Percentiles rank a stretch among this genome's conserved stretches.
Conservation (phyloP, 2,888 invertebrate genomes). For the Salticus scenicus region DNA sequence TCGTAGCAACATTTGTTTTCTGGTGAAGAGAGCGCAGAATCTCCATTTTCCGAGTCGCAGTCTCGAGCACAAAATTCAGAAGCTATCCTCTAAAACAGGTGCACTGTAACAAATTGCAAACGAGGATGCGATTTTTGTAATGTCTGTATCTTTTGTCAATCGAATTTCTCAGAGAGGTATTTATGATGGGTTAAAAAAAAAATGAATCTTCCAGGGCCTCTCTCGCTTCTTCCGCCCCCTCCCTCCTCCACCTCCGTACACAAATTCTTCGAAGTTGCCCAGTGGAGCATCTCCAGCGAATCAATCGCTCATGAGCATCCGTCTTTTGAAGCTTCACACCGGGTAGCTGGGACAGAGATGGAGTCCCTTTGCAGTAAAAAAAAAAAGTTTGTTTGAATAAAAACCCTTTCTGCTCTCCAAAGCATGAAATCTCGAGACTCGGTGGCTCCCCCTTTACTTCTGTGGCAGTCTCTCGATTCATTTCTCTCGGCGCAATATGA, state of each 20-base stretch:
- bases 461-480: constrained; percentile 40
- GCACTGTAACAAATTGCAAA: neutral
- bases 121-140: neutral
- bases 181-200: neutral
- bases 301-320: neutral
- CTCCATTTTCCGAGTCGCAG: too few relatives aligned
- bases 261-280: neutral
- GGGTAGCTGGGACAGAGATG: too few relatives aligned
- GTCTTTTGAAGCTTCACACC: constrained; percentile 10
- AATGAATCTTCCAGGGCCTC: neutral
- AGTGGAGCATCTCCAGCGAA: neutral
- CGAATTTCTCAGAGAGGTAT: neutral
- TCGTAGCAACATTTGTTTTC: too few relatives aligned
- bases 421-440: constrained; percentile 62
- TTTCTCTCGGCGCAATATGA: constrained; percentile 53
- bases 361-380: too few relatives aligned
- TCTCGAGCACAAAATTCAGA: too few relatives aligned
- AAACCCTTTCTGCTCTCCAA: constrained; percentile 57
- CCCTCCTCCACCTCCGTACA: neutral
- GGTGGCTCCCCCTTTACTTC: constrained; percentile 38
- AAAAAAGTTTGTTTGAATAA: too few relatives aligned
- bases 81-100: neutral
- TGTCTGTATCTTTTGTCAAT: neutral
- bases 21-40: too few relatives aligned
- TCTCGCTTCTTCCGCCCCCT: too few relatives aligned